Evolutionary conservation across 2,113 vertebrate genomes (phyloP).

Genomic region (Acanthisitta chloris): DNA sequence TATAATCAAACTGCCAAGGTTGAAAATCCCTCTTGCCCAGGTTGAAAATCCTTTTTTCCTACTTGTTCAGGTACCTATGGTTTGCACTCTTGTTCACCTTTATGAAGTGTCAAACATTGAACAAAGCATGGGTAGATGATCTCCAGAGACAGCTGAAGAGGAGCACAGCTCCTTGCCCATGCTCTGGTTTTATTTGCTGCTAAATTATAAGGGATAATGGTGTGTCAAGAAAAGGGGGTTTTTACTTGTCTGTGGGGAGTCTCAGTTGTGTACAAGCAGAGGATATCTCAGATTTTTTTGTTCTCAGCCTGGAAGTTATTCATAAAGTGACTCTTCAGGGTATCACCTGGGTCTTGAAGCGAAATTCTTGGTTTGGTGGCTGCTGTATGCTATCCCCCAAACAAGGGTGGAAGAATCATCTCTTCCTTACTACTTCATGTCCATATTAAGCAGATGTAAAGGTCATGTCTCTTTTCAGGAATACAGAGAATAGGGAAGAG

Average conservation of each 20-base stretch:
- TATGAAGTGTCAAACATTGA: neutral
- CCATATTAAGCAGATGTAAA: neutral
- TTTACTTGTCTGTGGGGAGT: neutral
- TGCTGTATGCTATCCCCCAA: neutral
- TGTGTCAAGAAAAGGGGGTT: fast-evolving
- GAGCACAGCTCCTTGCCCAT: neutral
- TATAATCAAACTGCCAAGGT: neutral
- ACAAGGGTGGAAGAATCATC: neutral
- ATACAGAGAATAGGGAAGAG: neutral
- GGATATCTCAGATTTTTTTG: neutral
- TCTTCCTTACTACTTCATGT: neutral
- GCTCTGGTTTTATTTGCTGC: neutral
- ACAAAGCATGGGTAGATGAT: neutral
- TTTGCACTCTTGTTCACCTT: neutral
- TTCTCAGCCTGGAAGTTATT: neutral
- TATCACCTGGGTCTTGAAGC: neutral
- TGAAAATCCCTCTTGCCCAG: neutral
- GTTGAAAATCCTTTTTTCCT: neutral
- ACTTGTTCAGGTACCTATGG: neutral
- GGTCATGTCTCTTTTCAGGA: neutral
- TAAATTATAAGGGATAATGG: neutral
- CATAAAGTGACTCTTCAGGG: neutral
- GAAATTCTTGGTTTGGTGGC: neutral
- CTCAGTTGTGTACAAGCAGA: neutral
- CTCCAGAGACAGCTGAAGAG: neutral